These are phyloP conservation scores for Cricetomys ansorgei DNA, from an alignment of 2,113 vertebrate genomes.

Conservation along the genomic window DNA sequence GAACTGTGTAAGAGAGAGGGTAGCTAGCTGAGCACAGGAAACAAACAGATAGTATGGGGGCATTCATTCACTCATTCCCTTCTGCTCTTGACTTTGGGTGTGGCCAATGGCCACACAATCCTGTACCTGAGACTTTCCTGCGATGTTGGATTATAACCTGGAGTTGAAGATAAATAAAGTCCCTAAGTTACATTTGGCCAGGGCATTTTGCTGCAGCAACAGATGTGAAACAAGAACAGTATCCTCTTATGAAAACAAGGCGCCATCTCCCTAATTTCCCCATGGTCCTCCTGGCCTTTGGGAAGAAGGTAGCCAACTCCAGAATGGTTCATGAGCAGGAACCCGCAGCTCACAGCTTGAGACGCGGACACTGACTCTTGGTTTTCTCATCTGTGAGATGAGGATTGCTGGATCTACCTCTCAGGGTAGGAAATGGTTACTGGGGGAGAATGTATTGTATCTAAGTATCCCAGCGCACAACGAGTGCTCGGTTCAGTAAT, in stretches of 20 bases:
- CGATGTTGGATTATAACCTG: neutral
- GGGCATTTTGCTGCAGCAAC: neutral
- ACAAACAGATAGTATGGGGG: too few relatives aligned
- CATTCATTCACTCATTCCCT: neutral
- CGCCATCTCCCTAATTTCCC: neutral
- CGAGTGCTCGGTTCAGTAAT: rapidly evolving
- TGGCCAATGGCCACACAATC: neutral
- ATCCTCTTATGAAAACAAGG: too few relatives aligned
- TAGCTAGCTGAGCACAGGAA: neutral
- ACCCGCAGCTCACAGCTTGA: neutral
- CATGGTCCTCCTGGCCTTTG: neutral
- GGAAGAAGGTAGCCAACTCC: neutral
- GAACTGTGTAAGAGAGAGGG: too few relatives aligned
- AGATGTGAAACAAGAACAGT: neutral
- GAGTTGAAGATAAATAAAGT: neutral
- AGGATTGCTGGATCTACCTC: rapidly evolving
- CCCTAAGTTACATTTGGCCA: neutral
- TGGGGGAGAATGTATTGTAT: rapidly evolving
- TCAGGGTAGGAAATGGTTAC: neutral
- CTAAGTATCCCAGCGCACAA: rapidly evolving
- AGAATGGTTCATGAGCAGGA: rapidly evolving
- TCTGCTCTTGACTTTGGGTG: neutral
- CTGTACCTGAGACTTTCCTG: neutral
- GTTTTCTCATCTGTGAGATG: neutral
- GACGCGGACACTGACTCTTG: rapidly evolving